Conservation (phyloP, 2,888 invertebrate species). For the Synergus gifuensis region DNA sequence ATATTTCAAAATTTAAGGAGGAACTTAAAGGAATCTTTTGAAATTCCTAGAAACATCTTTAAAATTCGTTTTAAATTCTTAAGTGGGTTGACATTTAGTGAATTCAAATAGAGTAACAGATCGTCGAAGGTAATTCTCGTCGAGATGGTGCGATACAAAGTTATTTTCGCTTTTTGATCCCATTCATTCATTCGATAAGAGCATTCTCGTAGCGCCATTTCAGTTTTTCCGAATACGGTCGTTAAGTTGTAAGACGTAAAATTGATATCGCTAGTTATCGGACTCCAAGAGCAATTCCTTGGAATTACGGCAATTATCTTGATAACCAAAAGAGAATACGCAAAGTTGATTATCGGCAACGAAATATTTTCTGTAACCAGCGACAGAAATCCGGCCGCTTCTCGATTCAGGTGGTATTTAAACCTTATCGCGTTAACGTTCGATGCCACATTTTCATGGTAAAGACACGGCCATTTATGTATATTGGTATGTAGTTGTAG, state of each 20-base stretch:
- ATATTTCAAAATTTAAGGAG: too few relatives aligned
- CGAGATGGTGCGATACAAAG: slow-evolving; percentile 9
- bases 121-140: not conserved
- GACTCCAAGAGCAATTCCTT: slow-evolving; percentile 18
- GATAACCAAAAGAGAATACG: slow-evolving; percentile 21
- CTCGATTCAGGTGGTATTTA: slow-evolving; percentile 33
- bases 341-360: slow-evolving; percentile 16
- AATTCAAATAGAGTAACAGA: not conserved
- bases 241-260: slow-evolving; percentile 33
- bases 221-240: slow-evolving; percentile 35
- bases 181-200: slow-evolving; percentile 25
- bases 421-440: slow-evolving; percentile 36
- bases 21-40: too few relatives aligned
- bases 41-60: too few relatives aligned
- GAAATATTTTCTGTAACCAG: slow-evolving; percentile 27
- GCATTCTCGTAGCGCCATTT: slow-evolving; percentile 25
- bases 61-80: not conserved
- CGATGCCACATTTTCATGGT: slow-evolving; percentile 33
- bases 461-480: slow-evolving; percentile 41
- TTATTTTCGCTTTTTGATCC: slow-evolving; percentile 24
- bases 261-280: slow-evolving; percentile 31
- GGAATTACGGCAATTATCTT: slow-evolving; percentile 27
- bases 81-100: slow-evolving; percentile 27
- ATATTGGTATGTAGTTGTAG: slow-evolving; percentile 28
- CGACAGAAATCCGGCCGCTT: slow-evolving; percentile 10